Percentiles rank a stretch among this genome's conserved stretches.
phyloP scores from a whole-genome alignment of 2,888 invertebrate genomes.

The Drosophila macrospina region DNA sequence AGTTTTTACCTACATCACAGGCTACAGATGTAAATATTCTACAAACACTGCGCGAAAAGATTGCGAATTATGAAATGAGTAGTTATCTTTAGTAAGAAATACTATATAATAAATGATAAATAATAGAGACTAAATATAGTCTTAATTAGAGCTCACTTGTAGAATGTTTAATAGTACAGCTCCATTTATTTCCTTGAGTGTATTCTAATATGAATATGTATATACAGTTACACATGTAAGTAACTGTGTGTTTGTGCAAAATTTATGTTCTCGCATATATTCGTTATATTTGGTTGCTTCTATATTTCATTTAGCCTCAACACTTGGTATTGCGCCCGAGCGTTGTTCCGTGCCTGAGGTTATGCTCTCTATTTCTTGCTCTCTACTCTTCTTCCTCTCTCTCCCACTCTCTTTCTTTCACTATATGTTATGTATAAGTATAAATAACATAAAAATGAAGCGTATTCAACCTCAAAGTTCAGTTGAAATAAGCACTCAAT shows the following conservation, averaged over 20 bases:
- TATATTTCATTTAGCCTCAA: constrained; percentile 56
- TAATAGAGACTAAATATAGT: too few relatives aligned
- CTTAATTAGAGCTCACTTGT: too few relatives aligned
- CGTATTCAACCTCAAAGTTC: constrained; percentile 80
- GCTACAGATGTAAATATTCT: constrained; percentile 22
- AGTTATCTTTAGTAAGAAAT: too few relatives aligned
- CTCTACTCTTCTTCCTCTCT: background rate
- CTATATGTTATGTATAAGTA: constrained; percentile 18
- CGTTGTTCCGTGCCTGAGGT: constrained; percentile 12
- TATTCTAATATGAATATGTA: constrained; percentile 11
- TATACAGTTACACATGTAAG: constrained; percentile 6
- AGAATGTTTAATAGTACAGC: too few relatives aligned
- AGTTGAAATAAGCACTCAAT: constrained; percentile 80
- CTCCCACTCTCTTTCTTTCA: background rate
- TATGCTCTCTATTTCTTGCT: background rate
- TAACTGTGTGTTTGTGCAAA: constrained; percentile 39
- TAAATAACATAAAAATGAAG: constrained; percentile 81
- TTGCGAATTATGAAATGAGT: background rate
- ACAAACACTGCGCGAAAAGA: constrained; percentile 20
- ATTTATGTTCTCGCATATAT: constrained; percentile 58
- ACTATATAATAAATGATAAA: background rate
- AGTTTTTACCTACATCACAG: constrained; percentile 54
- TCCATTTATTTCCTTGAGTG: background rate
- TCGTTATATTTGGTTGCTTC: constrained; percentile 29
- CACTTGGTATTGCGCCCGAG: constrained; percentile 37